Percentiles rank a stretch among this genome's conserved stretches.
Conservation (phyloP, 2,888 invertebrate species). For the Lamellibrachia satsuma region DNA sequence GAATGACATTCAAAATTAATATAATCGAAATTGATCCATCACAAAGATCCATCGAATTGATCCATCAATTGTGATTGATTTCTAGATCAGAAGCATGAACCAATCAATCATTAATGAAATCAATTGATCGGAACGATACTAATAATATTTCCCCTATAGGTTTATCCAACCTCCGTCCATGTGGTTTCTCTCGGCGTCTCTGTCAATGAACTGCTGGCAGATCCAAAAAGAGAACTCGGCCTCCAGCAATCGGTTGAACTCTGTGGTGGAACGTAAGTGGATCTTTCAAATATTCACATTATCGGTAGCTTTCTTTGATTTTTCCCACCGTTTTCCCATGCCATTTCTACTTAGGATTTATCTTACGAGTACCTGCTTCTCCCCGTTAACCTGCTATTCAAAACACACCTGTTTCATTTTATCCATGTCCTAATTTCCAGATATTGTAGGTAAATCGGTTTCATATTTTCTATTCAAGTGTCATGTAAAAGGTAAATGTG, state of each 20-base stretch:
- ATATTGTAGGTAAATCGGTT: too few relatives aligned
- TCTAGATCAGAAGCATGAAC: too few relatives aligned
- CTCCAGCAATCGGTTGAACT: conserved; percentile 52
- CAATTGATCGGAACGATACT: too few relatives aligned
- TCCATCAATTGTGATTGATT: too few relatives aligned
- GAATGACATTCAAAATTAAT: too few relatives aligned
- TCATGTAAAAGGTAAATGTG: too few relatives aligned
- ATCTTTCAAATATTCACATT: background rate
- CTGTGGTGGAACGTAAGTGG: conserved; percentile 63
- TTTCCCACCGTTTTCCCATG: background rate
- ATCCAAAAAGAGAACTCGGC: background rate
- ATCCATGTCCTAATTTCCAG: too few relatives aligned
- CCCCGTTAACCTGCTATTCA: background rate
- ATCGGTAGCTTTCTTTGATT: background rate
- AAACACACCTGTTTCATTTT: too few relatives aligned
- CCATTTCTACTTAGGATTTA: background rate
- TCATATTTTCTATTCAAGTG: too few relatives aligned
- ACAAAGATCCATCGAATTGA: too few relatives aligned
- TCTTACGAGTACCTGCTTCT: background rate
- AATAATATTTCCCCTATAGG: conserved; percentile 39
- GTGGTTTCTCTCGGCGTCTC: conserved; percentile 50
- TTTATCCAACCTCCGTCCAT: conserved; percentile 52
- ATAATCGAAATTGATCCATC: too few relatives aligned
- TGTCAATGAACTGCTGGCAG: conserved; percentile 32
- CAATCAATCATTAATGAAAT: too few relatives aligned